Evolutionary conservation across 2,888 invertebrate genomes (phyloP).

Genomic region (Coelopa pilipes): DNA sequence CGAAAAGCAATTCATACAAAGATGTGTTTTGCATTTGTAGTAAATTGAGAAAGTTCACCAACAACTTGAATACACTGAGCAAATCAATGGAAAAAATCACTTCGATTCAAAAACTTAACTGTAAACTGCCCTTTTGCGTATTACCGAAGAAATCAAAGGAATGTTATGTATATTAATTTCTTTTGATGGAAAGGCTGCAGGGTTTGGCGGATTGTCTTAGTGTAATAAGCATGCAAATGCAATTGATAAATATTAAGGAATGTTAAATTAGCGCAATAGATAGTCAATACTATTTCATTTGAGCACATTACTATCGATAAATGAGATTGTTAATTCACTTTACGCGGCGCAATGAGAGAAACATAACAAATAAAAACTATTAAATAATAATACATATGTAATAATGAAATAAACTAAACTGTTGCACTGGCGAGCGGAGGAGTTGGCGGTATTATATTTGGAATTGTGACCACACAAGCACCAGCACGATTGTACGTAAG

Average conservation of each 20-base stretch:
- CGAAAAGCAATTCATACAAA: slow-evolving; percentile 5
- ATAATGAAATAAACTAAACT: slow-evolving; percentile 62
- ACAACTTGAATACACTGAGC: neutral
- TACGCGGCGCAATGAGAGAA: slow-evolving; percentile 26
- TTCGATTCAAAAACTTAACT: too few species aligned
- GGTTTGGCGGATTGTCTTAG: neutral
- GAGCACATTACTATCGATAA: neutral
- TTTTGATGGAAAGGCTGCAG: too few species aligned
- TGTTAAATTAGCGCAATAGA: slow-evolving; percentile 22
- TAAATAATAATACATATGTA: slow-evolving; percentile 33
- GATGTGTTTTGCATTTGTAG: neutral
- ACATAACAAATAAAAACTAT: neutral
- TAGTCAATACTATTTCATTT: neutral
- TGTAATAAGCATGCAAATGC: slow-evolving; percentile 23
- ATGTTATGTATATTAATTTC: too few species aligned
- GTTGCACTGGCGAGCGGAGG: slow-evolving; percentile 62
- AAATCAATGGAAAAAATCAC: neutral
- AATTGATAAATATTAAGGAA: slow-evolving; percentile 21
- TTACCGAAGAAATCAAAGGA: too few species aligned
- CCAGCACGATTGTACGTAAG: slow-evolving; percentile 88
- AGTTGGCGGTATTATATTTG: slow-evolving; percentile 65
- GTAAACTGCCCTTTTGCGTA: too few species aligned
- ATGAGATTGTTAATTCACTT: slow-evolving; percentile 30
- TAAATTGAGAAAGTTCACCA: neutral
- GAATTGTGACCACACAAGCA: slow-evolving; percentile 83